These are phyloP conservation scores for Laticauda colubrina DNA, from an alignment of 2,113 vertebrate genomes.

Conservation along the genomic window DNA sequence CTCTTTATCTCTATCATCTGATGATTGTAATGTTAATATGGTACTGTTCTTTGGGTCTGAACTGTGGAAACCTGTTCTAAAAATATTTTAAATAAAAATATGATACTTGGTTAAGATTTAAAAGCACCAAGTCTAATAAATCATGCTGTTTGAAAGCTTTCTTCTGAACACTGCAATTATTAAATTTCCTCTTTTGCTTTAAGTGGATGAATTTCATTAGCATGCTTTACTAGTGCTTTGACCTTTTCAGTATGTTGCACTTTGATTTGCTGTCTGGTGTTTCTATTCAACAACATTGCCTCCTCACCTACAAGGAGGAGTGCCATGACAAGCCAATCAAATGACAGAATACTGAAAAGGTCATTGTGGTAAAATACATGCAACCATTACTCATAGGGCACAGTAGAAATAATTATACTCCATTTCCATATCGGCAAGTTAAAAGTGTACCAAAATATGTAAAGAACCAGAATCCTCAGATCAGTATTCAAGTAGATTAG, in stretches of 20 bases:
- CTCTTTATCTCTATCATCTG: background rate
- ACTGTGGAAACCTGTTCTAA: background rate
- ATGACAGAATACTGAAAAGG: background rate
- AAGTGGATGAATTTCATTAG: conserved; percentile 32
- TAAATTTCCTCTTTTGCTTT: conserved; percentile 17
- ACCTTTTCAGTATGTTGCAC: conserved; percentile 47
- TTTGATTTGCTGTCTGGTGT: no score
- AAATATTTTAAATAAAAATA: background rate
- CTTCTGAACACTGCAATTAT: conserved; percentile 24
- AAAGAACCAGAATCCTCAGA: fast-evolving
- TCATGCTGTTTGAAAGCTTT: conserved; percentile 25
- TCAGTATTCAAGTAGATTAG: background rate
- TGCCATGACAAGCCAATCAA: no score
- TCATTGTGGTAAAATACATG: background rate
- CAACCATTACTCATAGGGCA: conserved; percentile 1
- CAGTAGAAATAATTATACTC: background rate
- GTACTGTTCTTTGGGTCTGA: background rate
- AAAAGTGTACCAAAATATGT: background rate
- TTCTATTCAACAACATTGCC: no score
- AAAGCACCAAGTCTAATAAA: background rate
- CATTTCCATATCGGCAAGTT: background rate
- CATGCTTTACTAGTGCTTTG: conserved; percentile 30
- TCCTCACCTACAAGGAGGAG: no score
- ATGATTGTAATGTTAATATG: background rate
- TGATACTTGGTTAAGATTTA: background rate